phyloP scores from a whole-genome alignment of 2,888 invertebrate species.

The Tachina lurida region DNA sequence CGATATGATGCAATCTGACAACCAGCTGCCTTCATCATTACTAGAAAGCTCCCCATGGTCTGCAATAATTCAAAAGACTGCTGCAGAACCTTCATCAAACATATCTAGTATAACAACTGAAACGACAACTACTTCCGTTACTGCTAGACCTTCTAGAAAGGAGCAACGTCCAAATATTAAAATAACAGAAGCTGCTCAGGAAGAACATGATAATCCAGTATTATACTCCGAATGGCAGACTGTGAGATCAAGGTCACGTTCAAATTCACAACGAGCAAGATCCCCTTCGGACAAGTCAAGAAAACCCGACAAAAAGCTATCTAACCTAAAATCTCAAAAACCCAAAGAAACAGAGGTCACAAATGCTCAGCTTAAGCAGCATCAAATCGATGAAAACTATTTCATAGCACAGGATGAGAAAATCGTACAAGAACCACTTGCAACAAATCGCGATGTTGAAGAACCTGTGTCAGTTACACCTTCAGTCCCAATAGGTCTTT shows the following conservation, averaged over 20 bases:
- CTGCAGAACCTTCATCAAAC: conserved; percentile 37
- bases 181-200: conserved; percentile 75
- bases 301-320: conserved; percentile 82
- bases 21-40: conserved; percentile 33
- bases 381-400: background rate
- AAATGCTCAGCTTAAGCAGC: background rate
- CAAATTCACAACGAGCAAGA: conserved; percentile 83
- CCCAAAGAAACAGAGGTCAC: background rate
- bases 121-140: conserved; percentile 15
- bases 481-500: conserved; percentile 74
- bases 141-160: conserved; percentile 75
- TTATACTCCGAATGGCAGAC: conserved; percentile 80
- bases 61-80: conserved; percentile 73
- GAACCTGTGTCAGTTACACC: conserved; percentile 6
- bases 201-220: conserved; percentile 31
- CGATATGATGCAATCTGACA: conserved; percentile 54
- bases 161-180: conserved; percentile 76
- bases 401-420: conserved; percentile 6
- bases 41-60: conserved; percentile 75
- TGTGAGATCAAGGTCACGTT: conserved; percentile 84
- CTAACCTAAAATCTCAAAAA: conserved; percentile 71
- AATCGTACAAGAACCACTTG: background rate
- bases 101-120: conserved; percentile 1
- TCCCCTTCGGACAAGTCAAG: conserved; percentile 69
- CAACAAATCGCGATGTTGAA: background rate